Evolutionary conservation across 2,888 invertebrate species (phyloP).

Genomic region (Noctua pronuba): DNA sequence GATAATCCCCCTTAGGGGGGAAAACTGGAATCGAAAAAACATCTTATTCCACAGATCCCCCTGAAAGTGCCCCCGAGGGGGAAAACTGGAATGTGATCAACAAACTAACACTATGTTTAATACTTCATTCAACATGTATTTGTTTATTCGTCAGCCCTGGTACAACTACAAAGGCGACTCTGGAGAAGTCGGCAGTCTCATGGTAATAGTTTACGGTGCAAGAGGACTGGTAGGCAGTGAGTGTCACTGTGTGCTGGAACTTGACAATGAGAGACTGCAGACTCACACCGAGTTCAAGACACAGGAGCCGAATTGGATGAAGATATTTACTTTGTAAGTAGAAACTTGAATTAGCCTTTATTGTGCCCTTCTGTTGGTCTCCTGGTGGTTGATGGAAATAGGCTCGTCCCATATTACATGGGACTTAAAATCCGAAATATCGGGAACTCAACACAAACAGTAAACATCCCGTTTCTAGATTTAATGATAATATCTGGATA

Average conservation of each 20-base stretch:
- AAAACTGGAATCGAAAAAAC: too few species aligned
- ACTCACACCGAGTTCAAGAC: slow-evolving; percentile 99
- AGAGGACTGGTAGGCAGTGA: slow-evolving; percentile 96
- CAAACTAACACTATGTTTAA: not conserved
- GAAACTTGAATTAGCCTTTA: not conserved
- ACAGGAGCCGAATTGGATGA: slow-evolving; percentile 98
- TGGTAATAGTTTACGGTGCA: slow-evolving; percentile 96
- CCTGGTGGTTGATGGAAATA: too few species aligned
- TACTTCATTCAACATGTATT: not conserved
- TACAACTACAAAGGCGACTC: slow-evolving; percentile 76
- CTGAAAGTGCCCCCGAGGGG: too few species aligned
- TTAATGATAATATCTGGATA: too few species aligned
- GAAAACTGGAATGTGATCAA: too few species aligned
- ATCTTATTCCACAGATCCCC: too few species aligned
- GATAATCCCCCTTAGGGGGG: too few species aligned
- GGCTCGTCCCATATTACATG: too few species aligned
- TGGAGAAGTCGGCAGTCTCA: slow-evolving; percentile 96
- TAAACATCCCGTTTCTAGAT: too few species aligned
- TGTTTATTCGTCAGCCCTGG: slow-evolving; percentile 83
- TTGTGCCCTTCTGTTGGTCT: too few species aligned
- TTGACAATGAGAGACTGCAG: slow-evolving; percentile 97
- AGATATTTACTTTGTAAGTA: slow-evolving; percentile 98
- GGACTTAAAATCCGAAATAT: too few species aligned
- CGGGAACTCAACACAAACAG: too few species aligned
- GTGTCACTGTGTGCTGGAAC: slow-evolving; percentile 97